Evolutionary conservation across 2,888 invertebrate species (phyloP).

Genomic region (Aphidoletes aphidimyza): DNA sequence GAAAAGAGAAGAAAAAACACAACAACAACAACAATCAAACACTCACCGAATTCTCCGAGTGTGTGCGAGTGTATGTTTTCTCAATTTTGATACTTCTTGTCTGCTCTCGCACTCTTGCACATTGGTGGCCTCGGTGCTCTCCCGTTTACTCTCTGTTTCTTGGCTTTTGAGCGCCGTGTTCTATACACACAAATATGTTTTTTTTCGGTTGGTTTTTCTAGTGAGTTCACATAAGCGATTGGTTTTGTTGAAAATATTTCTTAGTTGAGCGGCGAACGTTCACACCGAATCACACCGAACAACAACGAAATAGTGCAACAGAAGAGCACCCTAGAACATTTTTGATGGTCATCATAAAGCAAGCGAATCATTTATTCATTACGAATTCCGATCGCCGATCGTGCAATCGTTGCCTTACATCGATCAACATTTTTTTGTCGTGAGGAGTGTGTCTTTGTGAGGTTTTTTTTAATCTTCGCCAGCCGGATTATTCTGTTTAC

Average conservation of each 20-base stretch:
- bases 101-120: neutral
- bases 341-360: neutral
- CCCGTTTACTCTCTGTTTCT: neutral
- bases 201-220: neutral
- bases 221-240: neutral
- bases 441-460: neutral
- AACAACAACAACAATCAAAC: neutral
- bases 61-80: conserved; percentile 47
- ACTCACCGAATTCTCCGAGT: conserved; percentile 42
- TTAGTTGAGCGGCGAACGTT: conserved; percentile 18
- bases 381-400: neutral
- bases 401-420: neutral
- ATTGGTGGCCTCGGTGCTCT: neutral
- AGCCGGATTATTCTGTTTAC: neutral
- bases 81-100: conserved; percentile 12
- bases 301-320: neutral
- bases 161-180: neutral
- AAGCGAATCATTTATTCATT: neutral
- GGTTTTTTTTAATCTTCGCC: neutral
- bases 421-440: too few species aligned
- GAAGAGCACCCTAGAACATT: neutral
- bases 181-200: neutral
- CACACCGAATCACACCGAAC: neutral
- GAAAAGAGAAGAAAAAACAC: neutral
- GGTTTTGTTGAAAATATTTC: neutral